These are phyloP conservation scores for Hymenopus coronatus DNA, from an alignment of 2,888 invertebrate species.

Conservation along the genomic window DNA sequence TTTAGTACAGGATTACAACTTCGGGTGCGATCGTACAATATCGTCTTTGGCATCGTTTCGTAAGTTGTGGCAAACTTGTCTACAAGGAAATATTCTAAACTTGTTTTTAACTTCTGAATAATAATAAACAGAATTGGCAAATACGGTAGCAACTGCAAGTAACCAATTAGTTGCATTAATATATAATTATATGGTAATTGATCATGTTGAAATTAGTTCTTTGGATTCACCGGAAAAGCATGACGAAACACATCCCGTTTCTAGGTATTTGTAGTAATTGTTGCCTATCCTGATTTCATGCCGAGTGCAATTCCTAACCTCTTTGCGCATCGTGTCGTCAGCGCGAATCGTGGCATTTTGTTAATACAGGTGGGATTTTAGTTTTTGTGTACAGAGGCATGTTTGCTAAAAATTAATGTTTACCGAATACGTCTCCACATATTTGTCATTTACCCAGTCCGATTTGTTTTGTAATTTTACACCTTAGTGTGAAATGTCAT, in stretches of 20 bases:
- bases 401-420: too few relatives aligned
- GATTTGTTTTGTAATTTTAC: neutral
- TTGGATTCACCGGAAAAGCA: neutral
- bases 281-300: neutral
- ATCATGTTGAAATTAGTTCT: neutral
- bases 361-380: neutral
- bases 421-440: too few relatives aligned
- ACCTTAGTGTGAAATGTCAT: neutral
- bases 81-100: neutral
- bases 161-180: neutral
- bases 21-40: neutral
- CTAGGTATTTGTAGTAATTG: neutral
- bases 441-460: too few relatives aligned
- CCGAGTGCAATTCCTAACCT: neutral
- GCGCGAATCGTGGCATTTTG: neutral
- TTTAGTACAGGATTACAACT: neutral
- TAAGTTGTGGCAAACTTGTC: neutral
- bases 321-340: neutral
- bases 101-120: neutral
- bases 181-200: neutral
- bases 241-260: neutral
- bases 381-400: too few relatives aligned
- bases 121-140: neutral
- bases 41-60: neutral
- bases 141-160: neutral